These are phyloP conservation scores for Pharmacophagus antenor DNA, from an alignment of 2,888 invertebrate genomes.

Conservation along the genomic window DNA sequence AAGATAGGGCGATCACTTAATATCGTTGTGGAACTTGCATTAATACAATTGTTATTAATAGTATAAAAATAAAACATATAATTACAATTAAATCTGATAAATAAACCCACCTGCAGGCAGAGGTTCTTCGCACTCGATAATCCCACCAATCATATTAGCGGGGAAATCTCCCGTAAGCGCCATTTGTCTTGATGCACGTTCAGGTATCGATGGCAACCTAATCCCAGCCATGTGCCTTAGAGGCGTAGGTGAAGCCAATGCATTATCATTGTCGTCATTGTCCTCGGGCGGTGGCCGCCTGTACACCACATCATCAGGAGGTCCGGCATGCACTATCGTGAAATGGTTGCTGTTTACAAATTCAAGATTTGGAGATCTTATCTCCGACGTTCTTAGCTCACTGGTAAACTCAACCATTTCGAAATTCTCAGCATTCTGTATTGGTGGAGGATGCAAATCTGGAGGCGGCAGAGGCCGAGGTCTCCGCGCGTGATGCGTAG, in stretches of 20 bases:
- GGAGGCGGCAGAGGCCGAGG: slow-evolving; percentile 82
- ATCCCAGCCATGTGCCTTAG: slow-evolving; percentile 87
- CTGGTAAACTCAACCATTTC: slow-evolving; percentile 75
- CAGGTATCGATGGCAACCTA: slow-evolving; percentile 90
- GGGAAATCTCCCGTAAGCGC: slow-evolving; percentile 79
- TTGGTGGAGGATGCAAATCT: slow-evolving; percentile 76
- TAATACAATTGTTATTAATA: no score
- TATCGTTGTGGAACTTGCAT: no score
- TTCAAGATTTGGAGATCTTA: slow-evolving; percentile 78
- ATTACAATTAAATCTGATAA: neutral
- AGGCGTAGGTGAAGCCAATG: slow-evolving; percentile 81
- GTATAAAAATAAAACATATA: neutral
- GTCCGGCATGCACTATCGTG: slow-evolving; percentile 75
- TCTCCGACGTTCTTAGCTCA: slow-evolving; percentile 75
- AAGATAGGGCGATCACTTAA: no score
- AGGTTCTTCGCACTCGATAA: slow-evolving; percentile 87
- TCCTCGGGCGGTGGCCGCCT: slow-evolving; percentile 68
- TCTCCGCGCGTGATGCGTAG: slow-evolving; percentile 90
- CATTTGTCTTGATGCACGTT: slow-evolving; percentile 82
- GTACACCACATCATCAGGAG: slow-evolving; percentile 73
- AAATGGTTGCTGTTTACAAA: slow-evolving; percentile 81
- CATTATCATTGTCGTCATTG: slow-evolving; percentile 69
- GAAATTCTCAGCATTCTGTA: slow-evolving; percentile 69
- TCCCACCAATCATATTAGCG: slow-evolving; percentile 77
- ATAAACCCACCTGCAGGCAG: slow-evolving; percentile 87